A percentile compares a stretch with the other conserved stretches of the same genome.
Conservation (phyloP, 2,797 vertebrate species). For the Fundulus diaphanus region DNA sequence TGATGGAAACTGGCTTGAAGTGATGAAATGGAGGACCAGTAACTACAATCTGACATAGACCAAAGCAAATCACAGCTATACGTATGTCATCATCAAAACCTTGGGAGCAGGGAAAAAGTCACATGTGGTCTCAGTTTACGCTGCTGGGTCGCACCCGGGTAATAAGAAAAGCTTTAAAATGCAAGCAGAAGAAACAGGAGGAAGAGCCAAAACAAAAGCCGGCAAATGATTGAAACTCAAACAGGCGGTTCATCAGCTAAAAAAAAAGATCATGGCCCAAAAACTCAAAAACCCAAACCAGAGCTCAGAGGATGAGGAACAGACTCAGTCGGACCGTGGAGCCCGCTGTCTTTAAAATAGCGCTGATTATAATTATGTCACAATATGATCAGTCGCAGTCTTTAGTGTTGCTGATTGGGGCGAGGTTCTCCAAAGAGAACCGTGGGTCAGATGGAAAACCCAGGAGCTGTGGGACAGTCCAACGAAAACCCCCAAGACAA, state of each 20-base stretch:
- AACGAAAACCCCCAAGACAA: neutral
- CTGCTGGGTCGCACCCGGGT: neutral
- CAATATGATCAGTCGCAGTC: neutral
- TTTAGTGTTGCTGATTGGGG: neutral
- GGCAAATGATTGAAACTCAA: neutral
- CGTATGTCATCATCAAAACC: neutral
- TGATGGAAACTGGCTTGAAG: neutral
- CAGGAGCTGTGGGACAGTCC: too few relatives aligned
- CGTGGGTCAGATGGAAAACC: too few relatives aligned
- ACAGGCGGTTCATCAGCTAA: neutral
- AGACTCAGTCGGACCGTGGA: neutral
- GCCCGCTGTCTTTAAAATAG: neutral
- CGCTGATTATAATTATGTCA: neutral
- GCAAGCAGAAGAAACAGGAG: neutral
- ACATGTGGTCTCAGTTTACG: neutral
- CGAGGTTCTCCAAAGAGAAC: too few relatives aligned
- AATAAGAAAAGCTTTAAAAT: neutral
- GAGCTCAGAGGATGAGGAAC: neutral
- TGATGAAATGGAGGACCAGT: neutral
- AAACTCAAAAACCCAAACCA: neutral
- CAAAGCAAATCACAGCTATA: neutral
- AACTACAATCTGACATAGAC: neutral
- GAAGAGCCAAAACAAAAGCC: neutral
- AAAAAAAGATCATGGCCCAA: neutral
- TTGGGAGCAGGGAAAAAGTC: neutral